phyloP scores from a whole-genome alignment of 1,140 invertebrate genomes.

The Reticulitermes speratus region DNA sequence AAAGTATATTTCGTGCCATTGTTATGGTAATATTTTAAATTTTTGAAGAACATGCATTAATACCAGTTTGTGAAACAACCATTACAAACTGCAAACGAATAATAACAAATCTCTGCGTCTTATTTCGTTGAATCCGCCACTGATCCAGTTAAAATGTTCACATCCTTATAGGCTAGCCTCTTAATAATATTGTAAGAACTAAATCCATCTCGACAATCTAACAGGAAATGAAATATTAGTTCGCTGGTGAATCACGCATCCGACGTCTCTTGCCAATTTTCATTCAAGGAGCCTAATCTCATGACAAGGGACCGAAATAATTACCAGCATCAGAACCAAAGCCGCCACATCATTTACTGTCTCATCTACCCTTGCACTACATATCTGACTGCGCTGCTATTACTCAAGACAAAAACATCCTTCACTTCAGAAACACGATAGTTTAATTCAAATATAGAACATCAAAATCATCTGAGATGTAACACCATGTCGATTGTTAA shows the following conservation, averaged over 20 bases:
- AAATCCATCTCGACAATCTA: not conserved
- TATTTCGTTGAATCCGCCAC: not conserved
- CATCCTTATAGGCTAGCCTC: not conserved
- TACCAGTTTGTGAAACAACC: too few relatives aligned
- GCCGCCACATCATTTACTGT: not conserved
- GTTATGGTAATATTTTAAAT: too few relatives aligned
- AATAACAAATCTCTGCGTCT: not conserved
- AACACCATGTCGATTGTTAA: too few relatives aligned
- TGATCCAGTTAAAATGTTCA: not conserved
- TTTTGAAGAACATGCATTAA: too few relatives aligned
- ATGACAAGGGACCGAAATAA: not conserved
- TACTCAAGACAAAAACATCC: not conserved
- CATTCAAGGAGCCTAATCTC: not conserved
- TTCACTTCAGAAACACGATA: too few relatives aligned
- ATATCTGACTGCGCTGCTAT: not conserved
- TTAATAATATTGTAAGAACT: not conserved
- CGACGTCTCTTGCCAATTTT: conserved; percentile 3
- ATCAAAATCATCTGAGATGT: too few relatives aligned
- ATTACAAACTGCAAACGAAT: too few relatives aligned
- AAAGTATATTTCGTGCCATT: too few relatives aligned
- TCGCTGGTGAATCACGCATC: not conserved
- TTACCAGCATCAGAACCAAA: not conserved
- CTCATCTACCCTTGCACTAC: not conserved
- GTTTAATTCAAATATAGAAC: too few relatives aligned
- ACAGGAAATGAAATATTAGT: conserved; percentile 9